Conservation (phyloP, 2,888 invertebrate genomes). For the Helicoverpa assulta region DNA sequence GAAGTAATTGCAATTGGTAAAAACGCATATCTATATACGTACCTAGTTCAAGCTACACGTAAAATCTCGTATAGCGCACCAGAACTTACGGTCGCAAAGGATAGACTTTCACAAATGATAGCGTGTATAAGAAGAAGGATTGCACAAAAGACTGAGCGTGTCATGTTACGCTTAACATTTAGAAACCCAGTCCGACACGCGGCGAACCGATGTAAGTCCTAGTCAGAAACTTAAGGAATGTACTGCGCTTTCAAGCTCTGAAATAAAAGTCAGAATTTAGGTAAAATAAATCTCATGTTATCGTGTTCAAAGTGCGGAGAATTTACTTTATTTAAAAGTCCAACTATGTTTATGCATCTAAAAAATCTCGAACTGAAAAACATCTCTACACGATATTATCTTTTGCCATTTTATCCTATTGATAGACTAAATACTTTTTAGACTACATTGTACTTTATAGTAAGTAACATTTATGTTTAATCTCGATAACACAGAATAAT, state of each 20-base stretch:
- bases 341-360: no score
- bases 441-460: not conserved
- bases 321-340: not conserved
- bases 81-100: constrained; percentile 13
- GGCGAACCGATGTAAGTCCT: constrained; percentile 34
- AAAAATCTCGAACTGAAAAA: not conserved
- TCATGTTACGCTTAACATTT: constrained; percentile 43
- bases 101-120: constrained; percentile 25
- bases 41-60: not conserved
- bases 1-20: not conserved
- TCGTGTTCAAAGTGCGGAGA: not conserved
- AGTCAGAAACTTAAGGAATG: constrained; percentile 13
- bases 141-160: constrained; percentile 30
- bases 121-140: constrained; percentile 22
- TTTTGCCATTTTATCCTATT: not conserved
- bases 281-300: not conserved
- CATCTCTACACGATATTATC: not conserved
- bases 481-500: not conserved
- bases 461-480: not conserved
- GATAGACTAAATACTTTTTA: not conserved
- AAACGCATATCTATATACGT: no score
- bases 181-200: constrained; percentile 30
- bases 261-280: constrained; percentile 29
- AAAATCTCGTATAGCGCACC: constrained; percentile 6
- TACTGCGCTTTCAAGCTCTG: constrained; percentile 12